Conservation (phyloP, 2,888 invertebrate genomes). For the Rhingia campestris region DNA sequence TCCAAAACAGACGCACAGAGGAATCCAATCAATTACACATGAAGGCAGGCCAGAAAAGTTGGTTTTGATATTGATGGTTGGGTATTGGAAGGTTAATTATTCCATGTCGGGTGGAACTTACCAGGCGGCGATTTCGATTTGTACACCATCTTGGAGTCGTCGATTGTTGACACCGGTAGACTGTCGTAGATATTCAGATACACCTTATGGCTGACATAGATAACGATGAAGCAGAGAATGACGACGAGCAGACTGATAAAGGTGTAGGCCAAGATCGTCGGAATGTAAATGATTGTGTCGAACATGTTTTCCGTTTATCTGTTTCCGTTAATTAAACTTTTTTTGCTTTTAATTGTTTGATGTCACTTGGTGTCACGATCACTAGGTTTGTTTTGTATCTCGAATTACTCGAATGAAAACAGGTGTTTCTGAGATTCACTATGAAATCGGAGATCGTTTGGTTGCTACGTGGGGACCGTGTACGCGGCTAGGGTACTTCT, state of each 20-base stretch:
- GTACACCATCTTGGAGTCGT: constrained; percentile 23
- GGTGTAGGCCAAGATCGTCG: constrained; percentile 81
- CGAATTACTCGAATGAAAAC: background rate
- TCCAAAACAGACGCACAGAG: constrained; percentile 42
- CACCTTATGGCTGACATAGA: constrained; percentile 81
- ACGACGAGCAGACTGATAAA: constrained; percentile 79
- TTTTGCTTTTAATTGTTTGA: constrained; percentile 14
- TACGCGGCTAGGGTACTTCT: constrained; percentile 25
- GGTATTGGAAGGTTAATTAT: constrained; percentile 55
- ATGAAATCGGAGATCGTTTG: constrained; percentile 26
- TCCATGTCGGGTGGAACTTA: constrained; percentile 62
- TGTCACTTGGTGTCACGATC: background rate
- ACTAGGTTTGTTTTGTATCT: background rate
- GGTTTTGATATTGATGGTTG: background rate
- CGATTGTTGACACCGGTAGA: constrained; percentile 76
- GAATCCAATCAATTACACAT: constrained; percentile 65
- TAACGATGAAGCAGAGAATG: constrained; percentile 80
- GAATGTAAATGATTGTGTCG: constrained; percentile 80
- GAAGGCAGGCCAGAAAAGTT: constrained; percentile 39
- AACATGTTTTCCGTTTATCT: constrained; percentile 76
- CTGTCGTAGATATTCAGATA: constrained; percentile 80
- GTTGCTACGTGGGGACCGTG: constrained; percentile 7
- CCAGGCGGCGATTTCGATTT: constrained; percentile 58
- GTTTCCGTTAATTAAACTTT: constrained; percentile 9
- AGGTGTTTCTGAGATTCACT: constrained; percentile 33